These are phyloP conservation scores for Parus major DNA, from an alignment of 2,113 vertebrate genomes.

Conservation along the genomic window DNA sequence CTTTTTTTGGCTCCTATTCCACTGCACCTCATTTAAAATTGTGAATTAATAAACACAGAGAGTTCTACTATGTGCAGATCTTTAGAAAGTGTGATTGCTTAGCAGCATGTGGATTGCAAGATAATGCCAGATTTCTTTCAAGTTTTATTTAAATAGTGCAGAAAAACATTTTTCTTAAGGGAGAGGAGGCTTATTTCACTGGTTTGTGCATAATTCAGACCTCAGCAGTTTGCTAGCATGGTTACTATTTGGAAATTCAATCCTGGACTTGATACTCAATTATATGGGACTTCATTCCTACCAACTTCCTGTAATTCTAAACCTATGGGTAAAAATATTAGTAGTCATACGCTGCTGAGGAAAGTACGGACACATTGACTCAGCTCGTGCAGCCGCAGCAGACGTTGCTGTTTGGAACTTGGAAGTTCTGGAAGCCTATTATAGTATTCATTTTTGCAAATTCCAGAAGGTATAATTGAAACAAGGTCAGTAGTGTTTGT, in stretches of 20 bases:
- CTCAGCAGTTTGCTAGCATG: constrained; percentile 70
- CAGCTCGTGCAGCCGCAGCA: constrained; percentile 71
- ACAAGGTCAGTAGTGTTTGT: constrained; percentile 73
- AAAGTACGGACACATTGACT: constrained; percentile 81
- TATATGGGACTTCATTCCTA: constrained; percentile 83
- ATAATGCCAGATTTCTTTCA: background rate
- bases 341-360: constrained; percentile 78
- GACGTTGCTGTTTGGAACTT: constrained; percentile 70
- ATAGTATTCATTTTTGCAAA: constrained; percentile 71
- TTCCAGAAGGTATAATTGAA: constrained; percentile 74
- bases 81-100: background rate
- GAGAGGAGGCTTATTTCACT: background rate
- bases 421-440: constrained; percentile 69
- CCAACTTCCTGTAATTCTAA: constrained; percentile 97
- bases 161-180: background rate
- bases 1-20: background rate
- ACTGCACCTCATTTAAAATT: background rate
- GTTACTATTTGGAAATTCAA: constrained; percentile 78
- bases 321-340: constrained; percentile 94
- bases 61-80: background rate
- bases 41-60: background rate
- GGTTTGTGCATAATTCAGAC: constrained; percentile 59
- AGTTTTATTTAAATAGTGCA: background rate
- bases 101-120: background rate
- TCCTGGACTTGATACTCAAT: constrained; percentile 81